phyloP scores from a whole-genome alignment of 1,140 invertebrate genomes.

The Acyrthosiphon pisum region DNA sequence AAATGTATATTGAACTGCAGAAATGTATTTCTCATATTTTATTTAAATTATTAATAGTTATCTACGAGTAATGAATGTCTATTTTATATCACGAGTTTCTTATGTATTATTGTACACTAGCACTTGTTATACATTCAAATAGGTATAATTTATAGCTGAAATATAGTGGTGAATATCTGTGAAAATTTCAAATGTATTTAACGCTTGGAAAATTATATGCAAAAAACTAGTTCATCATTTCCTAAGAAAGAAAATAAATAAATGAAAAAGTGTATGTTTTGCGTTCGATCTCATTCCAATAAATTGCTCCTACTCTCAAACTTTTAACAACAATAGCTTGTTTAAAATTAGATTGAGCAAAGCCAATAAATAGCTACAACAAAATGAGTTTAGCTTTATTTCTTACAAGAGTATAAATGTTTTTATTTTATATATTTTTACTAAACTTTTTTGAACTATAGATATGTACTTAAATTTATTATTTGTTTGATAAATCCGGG shows the following conservation, averaged over 20 bases:
- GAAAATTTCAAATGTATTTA: background rate
- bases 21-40: too few species aligned
- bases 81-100: background rate
- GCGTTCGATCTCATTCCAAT: background rate
- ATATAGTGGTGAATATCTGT: background rate
- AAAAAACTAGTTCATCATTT: background rate
- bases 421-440: background rate
- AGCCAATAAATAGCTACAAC: background rate
- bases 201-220: background rate
- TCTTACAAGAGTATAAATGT: background rate
- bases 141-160: background rate
- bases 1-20: too few species aligned
- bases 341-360: background rate
- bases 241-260: background rate
- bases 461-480: background rate
- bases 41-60: too few species aligned
- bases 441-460: background rate
- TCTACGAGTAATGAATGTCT: background rate
- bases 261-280: background rate
- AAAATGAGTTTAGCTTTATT: background rate
- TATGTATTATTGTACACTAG: background rate
- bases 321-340: constrained; percentile 10
- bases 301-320: background rate
- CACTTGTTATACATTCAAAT: background rate
- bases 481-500: background rate